phyloP scores from a whole-genome alignment of 2,113 vertebrate species.

The Tyto alba region DNA sequence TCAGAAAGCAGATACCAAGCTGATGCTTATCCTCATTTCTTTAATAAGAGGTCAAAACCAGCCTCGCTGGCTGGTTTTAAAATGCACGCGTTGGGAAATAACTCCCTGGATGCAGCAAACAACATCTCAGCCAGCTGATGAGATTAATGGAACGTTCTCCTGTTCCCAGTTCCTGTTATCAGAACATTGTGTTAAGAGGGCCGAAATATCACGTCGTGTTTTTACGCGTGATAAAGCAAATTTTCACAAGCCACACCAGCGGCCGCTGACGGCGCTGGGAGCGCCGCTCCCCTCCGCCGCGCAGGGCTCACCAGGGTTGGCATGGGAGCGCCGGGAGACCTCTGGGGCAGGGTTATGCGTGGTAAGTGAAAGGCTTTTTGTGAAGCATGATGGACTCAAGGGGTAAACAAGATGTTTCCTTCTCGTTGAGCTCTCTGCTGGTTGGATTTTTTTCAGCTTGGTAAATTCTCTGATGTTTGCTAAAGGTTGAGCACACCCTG shows the following conservation, averaged over 20 bases:
- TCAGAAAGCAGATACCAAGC: neutral
- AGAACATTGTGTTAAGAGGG: neutral
- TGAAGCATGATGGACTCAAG: fast-evolving
- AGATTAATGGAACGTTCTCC: neutral
- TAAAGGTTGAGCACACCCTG: neutral
- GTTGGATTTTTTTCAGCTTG: neutral
- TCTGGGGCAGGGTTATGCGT: neutral
- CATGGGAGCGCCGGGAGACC: neutral
- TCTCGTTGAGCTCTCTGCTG: neutral
- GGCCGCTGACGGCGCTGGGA: neutral
- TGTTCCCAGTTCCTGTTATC: neutral
- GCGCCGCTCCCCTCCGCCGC: fast-evolving
- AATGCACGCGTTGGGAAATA: neutral
- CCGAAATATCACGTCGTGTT: neutral
- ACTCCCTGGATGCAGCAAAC: neutral
- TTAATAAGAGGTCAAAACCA: neutral
- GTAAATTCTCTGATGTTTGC: neutral
- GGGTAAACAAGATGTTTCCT: neutral
- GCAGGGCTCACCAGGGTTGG: neutral
- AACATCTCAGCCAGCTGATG: neutral
- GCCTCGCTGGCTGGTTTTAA: neutral
- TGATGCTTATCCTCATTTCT: neutral
- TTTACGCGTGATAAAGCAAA: conserved; percentile 3
- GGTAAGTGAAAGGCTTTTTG: neutral
- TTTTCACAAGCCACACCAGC: neutral